phyloP scores from a whole-genome alignment of 2,797 vertebrate species.

The Dermochelys coriacea region DNA sequence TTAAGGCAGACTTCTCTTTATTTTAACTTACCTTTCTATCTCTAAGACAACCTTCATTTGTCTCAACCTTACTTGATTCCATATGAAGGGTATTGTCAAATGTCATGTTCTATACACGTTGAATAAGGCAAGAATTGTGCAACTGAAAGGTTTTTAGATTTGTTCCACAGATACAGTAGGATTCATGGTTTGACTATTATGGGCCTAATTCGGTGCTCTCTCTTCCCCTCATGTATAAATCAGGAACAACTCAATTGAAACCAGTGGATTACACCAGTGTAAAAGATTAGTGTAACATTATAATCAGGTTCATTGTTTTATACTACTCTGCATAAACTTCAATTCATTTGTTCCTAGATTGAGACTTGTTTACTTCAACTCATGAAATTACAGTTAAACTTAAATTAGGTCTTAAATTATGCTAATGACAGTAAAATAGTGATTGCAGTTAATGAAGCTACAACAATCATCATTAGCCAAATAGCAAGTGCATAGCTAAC shows the following conservation, averaged over 20 bases:
- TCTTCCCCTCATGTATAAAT: neutral
- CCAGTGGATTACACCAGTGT: neutral
- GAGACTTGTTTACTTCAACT: neutral
- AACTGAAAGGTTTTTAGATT: neutral
- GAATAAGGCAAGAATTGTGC: neutral
- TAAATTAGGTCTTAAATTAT: neutral
- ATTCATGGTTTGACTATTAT: conserved; percentile 38
- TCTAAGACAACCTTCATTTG: neutral
- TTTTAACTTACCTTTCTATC: neutral
- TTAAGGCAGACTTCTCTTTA: neutral
- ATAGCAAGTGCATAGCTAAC: neutral
- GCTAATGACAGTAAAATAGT: neutral
- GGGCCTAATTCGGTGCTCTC: neutral
- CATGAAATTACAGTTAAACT: neutral
- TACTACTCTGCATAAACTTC: neutral
- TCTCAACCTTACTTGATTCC: neutral
- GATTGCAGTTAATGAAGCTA: neutral
- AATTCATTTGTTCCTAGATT: neutral
- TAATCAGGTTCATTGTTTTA: neutral
- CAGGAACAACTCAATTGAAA: conserved; percentile 5
- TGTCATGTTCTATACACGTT: neutral
- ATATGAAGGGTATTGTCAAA: neutral
- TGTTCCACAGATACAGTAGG: neutral
- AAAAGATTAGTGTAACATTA: neutral
- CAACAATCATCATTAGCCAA: neutral